Evolutionary conservation across 2,113 vertebrate species (phyloP), one percentile per base, ranked within the genome.

Genomic region (Ivindomyrus marchei): DNA sequence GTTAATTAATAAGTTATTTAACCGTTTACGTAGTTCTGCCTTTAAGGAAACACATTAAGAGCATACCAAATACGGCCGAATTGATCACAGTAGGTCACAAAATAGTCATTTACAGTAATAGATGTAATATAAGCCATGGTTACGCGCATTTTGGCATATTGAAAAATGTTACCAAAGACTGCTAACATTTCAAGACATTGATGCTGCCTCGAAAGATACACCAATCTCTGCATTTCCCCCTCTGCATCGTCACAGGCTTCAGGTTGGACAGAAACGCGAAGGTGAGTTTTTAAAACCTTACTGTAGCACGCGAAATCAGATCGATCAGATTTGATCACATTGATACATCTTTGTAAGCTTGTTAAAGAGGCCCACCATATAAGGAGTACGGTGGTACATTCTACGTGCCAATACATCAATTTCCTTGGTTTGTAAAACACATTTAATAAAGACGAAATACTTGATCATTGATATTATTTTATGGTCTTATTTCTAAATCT

Each of bases 101-200:
- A 95, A 92, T 91, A 87, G 24, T 62, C 3, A 11, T 84, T 50
- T 88, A 74, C 46, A 46, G 4, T 27, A 46, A 45, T 21, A 24
- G 42, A 17, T 19, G 42, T 83, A 42, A 83, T 42, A 17, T 70
- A 70, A 70, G 58, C n/a, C n/a, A 66, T 27, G 24, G 9, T 27
- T n/a, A 27, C n/a, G n/a, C 62, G 62, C 62, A 70, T 70, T 70
- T 3, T 31, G 77, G 31, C 19, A 45, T 21, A 80, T 42, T 42
- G 31, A 46, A 56, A 88, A 21, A 45, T 66, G 24, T 88, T 52
- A 42, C 36, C 47, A 53, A 50, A 10, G 49, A 49, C 13, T 87
- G 50, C 56, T 88, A 17, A 24, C 31, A 39, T 42, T 36, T 31
- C 5, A 17, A 56, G 83, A 47, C 46, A 21, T 85, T 24, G 24